Base-by-base conservation (phyloP, 2,888 invertebrate species). In the Asteroscopus sphinx region DNA sequence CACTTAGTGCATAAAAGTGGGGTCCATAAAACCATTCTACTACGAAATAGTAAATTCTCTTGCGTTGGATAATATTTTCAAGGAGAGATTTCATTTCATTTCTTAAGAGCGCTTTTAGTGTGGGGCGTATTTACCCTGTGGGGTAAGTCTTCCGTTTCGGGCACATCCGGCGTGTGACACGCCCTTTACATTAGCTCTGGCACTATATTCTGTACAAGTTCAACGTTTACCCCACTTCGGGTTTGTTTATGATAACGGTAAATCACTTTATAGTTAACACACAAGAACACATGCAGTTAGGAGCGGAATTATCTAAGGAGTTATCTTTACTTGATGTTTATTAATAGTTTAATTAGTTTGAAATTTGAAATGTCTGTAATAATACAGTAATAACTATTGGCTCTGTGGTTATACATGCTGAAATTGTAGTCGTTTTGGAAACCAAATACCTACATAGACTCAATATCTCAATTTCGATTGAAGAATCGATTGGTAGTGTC, bases 91-190 rank as follows among this genome's bases (percentile, higher is more conserved):
- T 68, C 47, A 59, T 58, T 76, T 66, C 58, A 71, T 73, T 76
- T 76, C 73, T 76, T 76, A 68, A 68, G 68, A 76, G 59, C 48
- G 76, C 74, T 75, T 75, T 75, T 76, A 75, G 76, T 68, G 74
- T 44, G 66, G 52, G 70, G 68, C 71, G 74, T 71, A 70, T 76
- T 73, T 76, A 71, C 74, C 54, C 60, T 37, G 63, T 61, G 59
- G 56, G 58, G 74, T 70, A 70, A 73, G 70, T 66, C 61, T 76
- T 73, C 70, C 70, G 76, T 66, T 76, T 56, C 53, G 63, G 64
- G 59, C 61, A 57, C 66, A 76, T 76, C 75, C 74, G 76, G 66
- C 74, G 63, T 42, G 64, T 66, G 75, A 75, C 75, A 75, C 76
- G 75, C 75, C 75, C 76, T 73, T 66, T 71, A 75, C 76, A 75